Evolutionary conservation across 2,888 invertebrate genomes (phyloP).

Genomic region (Mythimna lalbum): DNA sequence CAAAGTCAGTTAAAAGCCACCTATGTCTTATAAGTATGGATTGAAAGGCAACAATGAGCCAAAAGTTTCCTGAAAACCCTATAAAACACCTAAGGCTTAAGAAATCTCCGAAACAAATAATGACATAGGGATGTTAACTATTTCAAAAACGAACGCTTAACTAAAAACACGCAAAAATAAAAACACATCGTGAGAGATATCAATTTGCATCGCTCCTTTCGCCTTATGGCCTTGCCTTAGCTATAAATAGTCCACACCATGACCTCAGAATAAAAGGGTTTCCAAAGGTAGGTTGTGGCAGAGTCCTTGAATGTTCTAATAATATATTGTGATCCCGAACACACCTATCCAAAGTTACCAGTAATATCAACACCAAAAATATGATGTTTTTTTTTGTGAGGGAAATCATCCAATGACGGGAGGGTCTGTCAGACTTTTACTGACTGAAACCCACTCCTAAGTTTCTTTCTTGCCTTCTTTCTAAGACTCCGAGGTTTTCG

Average conservation of each 20-base stretch:
- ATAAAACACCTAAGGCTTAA: neutral
- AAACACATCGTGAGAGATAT: conserved; percentile 18
- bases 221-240: conserved; percentile 20
- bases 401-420: no score
- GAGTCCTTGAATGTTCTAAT: conserved; percentile 24
- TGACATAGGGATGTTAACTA: neutral
- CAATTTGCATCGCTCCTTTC: conserved; percentile 19
- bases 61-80: neutral
- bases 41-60: neutral
- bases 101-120: neutral
- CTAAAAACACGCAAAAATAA: neutral
- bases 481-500: no score
- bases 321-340: conserved; percentile 15
- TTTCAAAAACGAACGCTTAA: conserved; percentile 3
- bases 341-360: conserved; percentile 17
- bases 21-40: no score
- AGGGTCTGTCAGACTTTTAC: no score
- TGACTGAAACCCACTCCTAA: no score
- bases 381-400: no score
- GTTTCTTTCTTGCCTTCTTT: no score
- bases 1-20: no score
- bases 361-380: neutral
- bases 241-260: conserved; percentile 41
- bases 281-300: conserved; percentile 24
- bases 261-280: conserved; percentile 29